These are phyloP conservation scores for Drosophila athabasca DNA, from an alignment of 1,140 invertebrate genomes.

Conservation along the genomic window DNA sequence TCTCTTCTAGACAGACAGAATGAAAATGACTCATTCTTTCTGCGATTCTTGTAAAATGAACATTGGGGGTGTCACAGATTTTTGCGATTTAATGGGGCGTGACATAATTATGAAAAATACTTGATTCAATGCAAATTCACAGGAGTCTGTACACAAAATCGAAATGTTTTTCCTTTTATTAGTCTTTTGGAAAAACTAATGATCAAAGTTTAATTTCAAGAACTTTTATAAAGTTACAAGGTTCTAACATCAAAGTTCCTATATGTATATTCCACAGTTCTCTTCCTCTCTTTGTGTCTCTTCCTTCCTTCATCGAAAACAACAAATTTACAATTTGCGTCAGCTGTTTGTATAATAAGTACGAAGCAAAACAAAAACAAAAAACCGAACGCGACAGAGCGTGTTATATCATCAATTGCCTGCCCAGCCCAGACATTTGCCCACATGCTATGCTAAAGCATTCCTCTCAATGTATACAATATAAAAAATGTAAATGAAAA, in stretches of 20 bases:
- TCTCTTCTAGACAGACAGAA: constrained; percentile 7
- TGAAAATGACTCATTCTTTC: no score
- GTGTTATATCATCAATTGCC: constrained; percentile 71
- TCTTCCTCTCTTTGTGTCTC: background rate
- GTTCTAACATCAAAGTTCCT: constrained; percentile 15
- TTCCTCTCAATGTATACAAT: constrained; percentile 42
- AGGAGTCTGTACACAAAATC: no score
- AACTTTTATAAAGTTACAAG: background rate
- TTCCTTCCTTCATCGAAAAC: constrained; percentile 36
- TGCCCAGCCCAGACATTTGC: constrained; percentile 45
- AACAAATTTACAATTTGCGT: constrained; percentile 65
- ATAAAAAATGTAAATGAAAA: constrained; percentile 28
- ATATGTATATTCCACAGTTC: constrained; percentile 19
- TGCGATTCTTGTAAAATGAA: no score
- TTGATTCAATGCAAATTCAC: no score
- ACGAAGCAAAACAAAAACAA: constrained; percentile 33
- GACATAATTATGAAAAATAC: no score
- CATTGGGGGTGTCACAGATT: no score
- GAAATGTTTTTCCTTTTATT: no score
- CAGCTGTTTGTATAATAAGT: constrained; percentile 63
- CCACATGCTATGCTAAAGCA: constrained; percentile 50
- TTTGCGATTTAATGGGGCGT: no score
- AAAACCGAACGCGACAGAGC: constrained; percentile 48
- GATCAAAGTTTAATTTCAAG: no score
- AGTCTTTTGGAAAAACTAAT: no score